These are phyloP conservation scores for Drosophila birchii DNA, from an alignment of 2,888 invertebrate genomes.

Conservation along the genomic window DNA sequence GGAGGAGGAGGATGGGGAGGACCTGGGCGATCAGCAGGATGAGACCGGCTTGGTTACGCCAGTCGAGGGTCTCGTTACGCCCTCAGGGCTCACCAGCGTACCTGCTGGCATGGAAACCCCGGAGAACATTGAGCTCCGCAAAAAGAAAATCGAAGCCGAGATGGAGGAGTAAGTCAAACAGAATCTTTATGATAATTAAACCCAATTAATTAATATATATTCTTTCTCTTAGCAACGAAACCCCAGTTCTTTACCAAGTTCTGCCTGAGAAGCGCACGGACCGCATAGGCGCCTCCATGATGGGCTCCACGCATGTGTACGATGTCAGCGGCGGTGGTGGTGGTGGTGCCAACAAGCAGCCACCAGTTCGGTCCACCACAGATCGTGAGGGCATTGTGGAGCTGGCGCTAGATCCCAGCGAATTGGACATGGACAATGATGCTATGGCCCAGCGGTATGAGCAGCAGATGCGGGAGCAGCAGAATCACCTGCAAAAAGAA, in stretches of 20 bases:
- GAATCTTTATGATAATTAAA: too few species aligned
- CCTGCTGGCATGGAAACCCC: constrained; percentile 99
- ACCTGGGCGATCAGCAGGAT: constrained; percentile 87
- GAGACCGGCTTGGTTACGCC: constrained; percentile 96
- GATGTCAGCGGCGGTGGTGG: constrained; percentile 88
- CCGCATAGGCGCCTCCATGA: constrained; percentile 95
- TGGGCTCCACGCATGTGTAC: constrained; percentile 99
- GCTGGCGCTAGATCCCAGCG: constrained; percentile 98
- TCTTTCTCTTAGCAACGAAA: constrained; percentile 89
- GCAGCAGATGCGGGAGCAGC: constrained; percentile 96
- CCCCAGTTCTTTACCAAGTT: constrained; percentile 97
- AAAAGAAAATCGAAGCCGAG: constrained; percentile 97
- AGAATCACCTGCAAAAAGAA: constrained; percentile 94
- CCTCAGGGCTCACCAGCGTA: constrained; percentile 95
- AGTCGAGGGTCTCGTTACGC: constrained; percentile 96
- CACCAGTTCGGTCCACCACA: constrained; percentile 81
- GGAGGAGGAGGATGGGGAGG: constrained; percentile 88
- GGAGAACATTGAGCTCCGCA: constrained; percentile 98
- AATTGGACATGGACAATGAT: constrained; percentile 97
- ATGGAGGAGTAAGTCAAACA: constrained; percentile 91
- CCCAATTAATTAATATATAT: background rate
- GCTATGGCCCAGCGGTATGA: constrained; percentile 98
- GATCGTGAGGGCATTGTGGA: constrained; percentile 92
- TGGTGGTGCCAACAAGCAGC: constrained; percentile 86
- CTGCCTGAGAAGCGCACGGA: constrained; percentile 97